These are phyloP conservation scores for Austrolebias charrua DNA, from an alignment of 2,797 vertebrate species.

Conservation along the genomic window DNA sequence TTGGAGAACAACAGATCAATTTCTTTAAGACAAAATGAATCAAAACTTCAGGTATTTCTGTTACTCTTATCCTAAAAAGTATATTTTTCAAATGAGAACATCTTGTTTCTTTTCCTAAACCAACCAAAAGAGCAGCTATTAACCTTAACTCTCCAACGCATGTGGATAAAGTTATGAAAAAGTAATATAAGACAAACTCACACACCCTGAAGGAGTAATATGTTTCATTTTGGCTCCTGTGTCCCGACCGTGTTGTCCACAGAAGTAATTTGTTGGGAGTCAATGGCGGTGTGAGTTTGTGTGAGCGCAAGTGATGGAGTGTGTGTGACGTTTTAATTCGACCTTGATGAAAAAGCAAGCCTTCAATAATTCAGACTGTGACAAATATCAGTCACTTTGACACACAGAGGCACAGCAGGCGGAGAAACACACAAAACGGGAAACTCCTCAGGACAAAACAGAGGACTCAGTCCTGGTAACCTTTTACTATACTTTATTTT, in stretches of 20 bases:
- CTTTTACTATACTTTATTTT: not conserved
- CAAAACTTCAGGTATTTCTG: too few species aligned
- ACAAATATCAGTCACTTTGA: slow-evolving; percentile 49
- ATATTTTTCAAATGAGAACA: too few species aligned
- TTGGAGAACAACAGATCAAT: too few species aligned
- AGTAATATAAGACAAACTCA: slow-evolving; percentile 6
- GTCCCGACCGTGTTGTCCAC: slow-evolving; percentile 16
- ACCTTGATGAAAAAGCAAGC: slow-evolving; percentile 67
- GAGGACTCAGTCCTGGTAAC: not conserved
- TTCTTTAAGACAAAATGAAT: too few species aligned
- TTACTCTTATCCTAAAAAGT: too few species aligned
- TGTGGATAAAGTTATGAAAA: slow-evolving; percentile 5
- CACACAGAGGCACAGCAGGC: slow-evolving; percentile 11
- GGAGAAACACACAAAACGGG: slow-evolving; percentile 7
- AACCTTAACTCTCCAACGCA: slow-evolving; percentile 7
- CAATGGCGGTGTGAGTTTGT: slow-evolving; percentile 17
- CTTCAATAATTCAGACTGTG: slow-evolving; percentile 66
- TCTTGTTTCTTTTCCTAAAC: not conserved
- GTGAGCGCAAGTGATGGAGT: slow-evolving; percentile 10
- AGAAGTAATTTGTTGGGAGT: slow-evolving; percentile 37
- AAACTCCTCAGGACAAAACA: not conserved
- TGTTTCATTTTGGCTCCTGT: slow-evolving; percentile 33
- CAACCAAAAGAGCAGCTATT: not conserved
- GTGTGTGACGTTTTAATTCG: slow-evolving; percentile 52
- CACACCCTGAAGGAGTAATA: slow-evolving; percentile 18